Evolutionary conservation across 2,113 vertebrate species (phyloP), one percentile per base, ranked within the genome.

Genomic region (Caranx melampygus): DNA sequence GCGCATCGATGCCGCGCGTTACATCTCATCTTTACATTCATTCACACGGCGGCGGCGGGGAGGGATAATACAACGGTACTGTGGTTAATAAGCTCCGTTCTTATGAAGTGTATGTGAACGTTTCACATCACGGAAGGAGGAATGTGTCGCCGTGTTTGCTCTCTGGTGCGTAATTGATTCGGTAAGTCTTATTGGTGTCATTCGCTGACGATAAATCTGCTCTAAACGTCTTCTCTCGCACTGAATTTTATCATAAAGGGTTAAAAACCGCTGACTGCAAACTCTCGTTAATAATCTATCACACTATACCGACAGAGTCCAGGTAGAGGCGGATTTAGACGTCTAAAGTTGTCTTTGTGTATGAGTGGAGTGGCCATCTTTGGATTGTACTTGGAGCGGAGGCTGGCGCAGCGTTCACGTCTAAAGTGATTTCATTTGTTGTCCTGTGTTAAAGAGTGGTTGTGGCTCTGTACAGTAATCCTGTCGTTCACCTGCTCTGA

Each of bases 281-380:
- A 2, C 15, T 61, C 12, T 6, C 9, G 0, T 15, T 35, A 3
- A 8, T 33, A 2, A 13, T 15, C 1, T 2, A 44, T 4, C 8
- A 13, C 20, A 0, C 35, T 8, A 11, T 5, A 2, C 11, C 9
- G 6, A 40, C 31, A 6, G 1, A 34, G 7, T 37, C 3, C 2
- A 40, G 13, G 20, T 6, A 1, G 33, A 64, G 4, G 12, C 1
- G 6, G 2, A 26, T 62, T 51, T 59, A 21, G 54, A 33, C 4
- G 55, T 4, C 45, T 74, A 77, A 90, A 89, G 88, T 90, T 89
- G 68, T 52, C 66, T n/a, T 82, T 84, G 84, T 89, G 74, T 88
- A 20, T 67, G 49, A 55, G 13, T 81, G 77, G 72, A 82, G 90
- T 76, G 78, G 90, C 92, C 91, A 92, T 93, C 89, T 92, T 92